phyloP scores from a whole-genome alignment of 2,797 vertebrate species.

The Synaphobranchus kaupii region DNA sequence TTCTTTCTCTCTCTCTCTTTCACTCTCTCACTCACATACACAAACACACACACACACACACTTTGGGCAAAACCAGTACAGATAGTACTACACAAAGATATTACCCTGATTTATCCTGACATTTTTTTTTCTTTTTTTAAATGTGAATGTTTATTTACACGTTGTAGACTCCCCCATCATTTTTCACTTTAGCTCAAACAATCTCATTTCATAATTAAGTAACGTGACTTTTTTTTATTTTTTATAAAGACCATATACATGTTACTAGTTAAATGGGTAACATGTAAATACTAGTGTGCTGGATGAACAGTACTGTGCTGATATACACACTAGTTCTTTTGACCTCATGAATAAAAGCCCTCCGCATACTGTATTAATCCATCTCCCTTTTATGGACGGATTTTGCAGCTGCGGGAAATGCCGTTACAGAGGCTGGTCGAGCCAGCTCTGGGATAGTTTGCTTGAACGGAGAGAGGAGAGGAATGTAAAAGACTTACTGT shows the following conservation, averaged over 20 bases:
- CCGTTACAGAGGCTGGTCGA: not conserved
- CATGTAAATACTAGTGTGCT: not conserved
- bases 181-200: not conserved
- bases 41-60: slow-evolving; percentile 13
- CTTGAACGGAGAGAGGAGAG: not conserved
- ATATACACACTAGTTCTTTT: not conserved
- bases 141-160: slow-evolving; percentile 2
- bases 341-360: not conserved
- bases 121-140: not conserved
- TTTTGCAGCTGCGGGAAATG: not conserved
- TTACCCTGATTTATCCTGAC: slow-evolving; percentile 17
- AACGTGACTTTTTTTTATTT: not conserved
- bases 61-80: not conserved
- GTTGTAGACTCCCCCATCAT: not conserved
- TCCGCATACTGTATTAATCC: not conserved
- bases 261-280: not conserved
- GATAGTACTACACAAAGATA: not conserved
- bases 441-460: not conserved
- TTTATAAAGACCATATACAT: not conserved
- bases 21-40: not conserved
- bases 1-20: not conserved
- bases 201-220: not conserved
- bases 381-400: not conserved
- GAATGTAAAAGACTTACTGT: not conserved
- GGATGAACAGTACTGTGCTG: slow-evolving; percentile 6